Evolutionary conservation across 1,140 invertebrate genomes (phyloP), one percentile per base, ranked within the genome.

Genomic region (Cecropterus lyciades): DNA sequence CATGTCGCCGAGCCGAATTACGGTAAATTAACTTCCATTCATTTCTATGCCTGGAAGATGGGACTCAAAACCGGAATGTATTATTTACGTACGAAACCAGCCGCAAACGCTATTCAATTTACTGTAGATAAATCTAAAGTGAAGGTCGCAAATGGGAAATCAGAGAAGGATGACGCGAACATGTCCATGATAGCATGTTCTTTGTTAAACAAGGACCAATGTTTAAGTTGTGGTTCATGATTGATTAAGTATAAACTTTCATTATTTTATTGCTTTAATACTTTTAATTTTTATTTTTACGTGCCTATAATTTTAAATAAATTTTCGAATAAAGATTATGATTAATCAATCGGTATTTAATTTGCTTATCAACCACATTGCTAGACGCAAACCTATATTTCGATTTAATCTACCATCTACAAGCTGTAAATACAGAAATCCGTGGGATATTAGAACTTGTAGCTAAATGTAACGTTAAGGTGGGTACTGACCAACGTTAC

Each of bases 61-160:
- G 98, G 99, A 6, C 93, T 99, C 10, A 99, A 99, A 93, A 99
- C 99, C 24, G 99, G 99, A 37, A 99, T 99, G 98, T 99, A 99
- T 90, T 99, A 99, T 88, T 93, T 99, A 64, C 94, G 99, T 24
- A 99, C 98, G 0, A 99, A 99, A 80, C 98, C 99, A 7, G 98
- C 99, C 5, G 98, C 97, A 1, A 96, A 98, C 84, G 97, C 99
- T 6, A 98, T 99, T 77, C 98, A 99, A 86, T 99, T 99, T 86
- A 99, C 99, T 10, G 98, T 99, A 0, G 98, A 99, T 87, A 99
- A 99, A 84, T 94, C 94, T 0, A 97, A 96, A 85, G 85, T 97
- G 37, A 84, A 84, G 69, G 49, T 83, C 49, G 53, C 49, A 17
- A 85, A 87, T 72, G 77, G 80, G 56, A 80, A 85, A 69, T 74